Evolutionary conservation across 2,797 vertebrate species (phyloP).

Genomic region (Telmatherina bonti): DNA sequence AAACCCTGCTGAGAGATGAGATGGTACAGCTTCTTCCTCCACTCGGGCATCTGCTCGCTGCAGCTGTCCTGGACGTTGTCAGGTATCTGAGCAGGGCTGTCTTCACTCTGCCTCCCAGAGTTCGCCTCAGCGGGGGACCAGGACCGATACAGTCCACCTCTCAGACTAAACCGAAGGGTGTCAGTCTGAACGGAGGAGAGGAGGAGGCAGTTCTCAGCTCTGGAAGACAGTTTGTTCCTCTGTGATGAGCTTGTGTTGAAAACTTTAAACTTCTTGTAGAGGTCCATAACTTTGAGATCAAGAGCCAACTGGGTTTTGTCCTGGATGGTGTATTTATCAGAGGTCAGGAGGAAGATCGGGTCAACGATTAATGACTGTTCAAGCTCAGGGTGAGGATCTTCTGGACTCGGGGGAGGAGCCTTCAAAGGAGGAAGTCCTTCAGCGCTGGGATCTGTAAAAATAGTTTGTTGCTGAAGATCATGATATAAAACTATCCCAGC

Average conservation of each 20-base stretch:
- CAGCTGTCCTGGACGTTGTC: no score
- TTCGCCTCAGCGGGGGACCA: neutral
- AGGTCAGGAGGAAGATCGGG: neutral
- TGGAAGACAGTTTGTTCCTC: no score
- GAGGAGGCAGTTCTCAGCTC: no score
- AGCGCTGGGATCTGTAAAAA: neutral
- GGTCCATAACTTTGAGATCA: neutral
- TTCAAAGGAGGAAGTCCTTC: neutral
- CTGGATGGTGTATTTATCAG: neutral
- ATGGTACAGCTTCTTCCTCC: conserved; percentile 37
- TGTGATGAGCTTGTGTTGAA: neutral
- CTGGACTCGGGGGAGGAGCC: neutral
- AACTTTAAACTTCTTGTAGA: conserved; percentile 27
- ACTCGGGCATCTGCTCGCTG: no score
- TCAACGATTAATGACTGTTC: neutral
- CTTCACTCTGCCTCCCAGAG: neutral
- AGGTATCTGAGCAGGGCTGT: neutral
- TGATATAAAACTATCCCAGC: no score
- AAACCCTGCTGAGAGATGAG: conserved; percentile 17
- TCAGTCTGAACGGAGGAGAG: neutral
- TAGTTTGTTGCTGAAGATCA: no score
- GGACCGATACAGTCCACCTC: neutral
- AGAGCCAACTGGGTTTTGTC: neutral
- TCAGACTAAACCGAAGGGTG: neutral
- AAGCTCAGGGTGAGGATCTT: neutral